A percentile compares a stretch with the other conserved stretches of the same genome.
phyloP scores from a whole-genome alignment of 2,113 vertebrate species.

The Holacanthus passer region DNA sequence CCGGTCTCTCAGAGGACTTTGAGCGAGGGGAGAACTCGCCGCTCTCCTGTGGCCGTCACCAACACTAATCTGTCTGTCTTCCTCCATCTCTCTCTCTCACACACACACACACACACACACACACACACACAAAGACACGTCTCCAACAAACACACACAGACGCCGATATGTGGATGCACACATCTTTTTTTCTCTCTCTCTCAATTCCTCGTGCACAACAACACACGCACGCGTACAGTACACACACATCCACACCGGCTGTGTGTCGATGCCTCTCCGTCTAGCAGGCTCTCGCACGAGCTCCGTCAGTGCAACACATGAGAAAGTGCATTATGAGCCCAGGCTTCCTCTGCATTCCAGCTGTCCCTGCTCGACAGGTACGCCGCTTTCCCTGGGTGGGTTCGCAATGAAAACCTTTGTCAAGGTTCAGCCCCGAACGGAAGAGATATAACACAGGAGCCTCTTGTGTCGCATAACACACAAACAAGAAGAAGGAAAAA shows the following conservation, averaged over 20 bases:
- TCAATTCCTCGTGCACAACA: constrained; percentile 6
- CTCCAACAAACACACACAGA: background rate
- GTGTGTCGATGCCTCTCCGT: constrained; percentile 36
- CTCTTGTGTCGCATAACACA: constrained; percentile 73
- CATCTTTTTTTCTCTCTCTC: constrained; percentile 3
- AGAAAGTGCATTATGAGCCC: constrained; percentile 61
- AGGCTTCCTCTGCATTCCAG: constrained; percentile 59
- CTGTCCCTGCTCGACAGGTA: constrained; percentile 68
- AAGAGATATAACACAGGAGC: constrained; percentile 61
- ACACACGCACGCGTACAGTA: background rate
- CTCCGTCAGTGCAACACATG: constrained; percentile 61
- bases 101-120: constrained; percentile 13
- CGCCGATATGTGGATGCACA: background rate
- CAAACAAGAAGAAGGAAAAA: constrained; percentile 50
- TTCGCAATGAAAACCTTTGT: constrained; percentile 40
- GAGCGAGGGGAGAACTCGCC: constrained; percentile 41
- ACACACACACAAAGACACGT: background rate
- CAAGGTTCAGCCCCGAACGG: constrained; percentile 48
- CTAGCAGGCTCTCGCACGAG: constrained; percentile 42
- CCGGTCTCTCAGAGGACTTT: constrained; percentile 71
- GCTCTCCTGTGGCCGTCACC: constrained; percentile 67
- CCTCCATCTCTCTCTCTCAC: constrained; percentile 10
- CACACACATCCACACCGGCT: constrained; percentile 3
- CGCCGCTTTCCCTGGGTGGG: constrained; percentile 16
- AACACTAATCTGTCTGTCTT: constrained; percentile 58